A percentile compares a stretch with the other conserved stretches of the same genome.
Evolutionary conservation across 2,113 vertebrate genomes (phyloP).

Genomic region (Tauraco erythrolophus): DNA sequence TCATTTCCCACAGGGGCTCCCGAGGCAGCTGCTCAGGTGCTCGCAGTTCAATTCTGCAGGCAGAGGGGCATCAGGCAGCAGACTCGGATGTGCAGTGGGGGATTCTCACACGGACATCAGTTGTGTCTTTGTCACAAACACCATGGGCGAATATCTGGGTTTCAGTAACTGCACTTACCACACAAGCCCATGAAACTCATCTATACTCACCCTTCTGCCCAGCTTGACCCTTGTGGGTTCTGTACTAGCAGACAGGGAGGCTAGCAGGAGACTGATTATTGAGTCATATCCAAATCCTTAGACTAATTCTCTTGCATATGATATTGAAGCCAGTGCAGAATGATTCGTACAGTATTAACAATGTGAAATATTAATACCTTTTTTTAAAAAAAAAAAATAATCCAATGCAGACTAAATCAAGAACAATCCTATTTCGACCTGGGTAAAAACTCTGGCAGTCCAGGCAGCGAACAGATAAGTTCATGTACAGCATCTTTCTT

Average conservation of each 20-base stretch:
- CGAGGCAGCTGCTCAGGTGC: background rate
- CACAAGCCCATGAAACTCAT: background rate
- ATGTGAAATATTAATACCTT: background rate
- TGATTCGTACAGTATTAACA: background rate
- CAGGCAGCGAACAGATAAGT: background rate
- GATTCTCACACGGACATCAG: background rate
- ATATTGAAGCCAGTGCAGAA: background rate
- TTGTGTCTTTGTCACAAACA: background rate
- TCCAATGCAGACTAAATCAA: background rate
- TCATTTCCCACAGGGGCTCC: rapidly evolving
- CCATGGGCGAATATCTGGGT: background rate
- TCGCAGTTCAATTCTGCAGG: background rate
- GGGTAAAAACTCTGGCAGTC: background rate
- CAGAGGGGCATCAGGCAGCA: background rate
- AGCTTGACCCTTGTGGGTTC: background rate
- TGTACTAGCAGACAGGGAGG: background rate
- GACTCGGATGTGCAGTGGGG: rapidly evolving
- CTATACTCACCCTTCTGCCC: background rate
- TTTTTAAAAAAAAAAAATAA: background rate
- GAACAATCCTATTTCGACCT: background rate
- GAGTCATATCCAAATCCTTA: background rate
- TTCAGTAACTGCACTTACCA: background rate
- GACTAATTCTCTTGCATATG: background rate
- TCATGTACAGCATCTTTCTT: background rate
- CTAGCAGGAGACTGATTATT: background rate